These are phyloP conservation scores for Psilopsiagon aurifrons DNA, from an alignment of 2,113 vertebrate genomes.

Conservation along the genomic window DNA sequence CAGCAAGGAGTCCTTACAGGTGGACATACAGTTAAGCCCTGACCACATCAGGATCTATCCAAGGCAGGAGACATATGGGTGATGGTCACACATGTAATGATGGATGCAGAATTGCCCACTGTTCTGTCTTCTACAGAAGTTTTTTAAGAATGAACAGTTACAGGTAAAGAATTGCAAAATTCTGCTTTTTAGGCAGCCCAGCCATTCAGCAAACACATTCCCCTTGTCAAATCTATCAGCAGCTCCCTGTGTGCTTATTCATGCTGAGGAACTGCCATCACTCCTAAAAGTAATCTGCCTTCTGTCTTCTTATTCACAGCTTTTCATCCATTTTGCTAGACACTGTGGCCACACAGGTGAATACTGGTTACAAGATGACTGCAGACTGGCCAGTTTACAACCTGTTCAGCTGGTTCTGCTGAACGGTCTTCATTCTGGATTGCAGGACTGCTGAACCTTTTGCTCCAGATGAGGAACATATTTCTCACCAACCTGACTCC, in stretches of 20 bases:
- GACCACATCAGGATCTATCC: neutral
- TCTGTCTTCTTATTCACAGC: neutral
- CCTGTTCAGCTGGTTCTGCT: neutral
- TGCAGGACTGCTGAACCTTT: neutral
- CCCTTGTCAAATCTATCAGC: neutral
- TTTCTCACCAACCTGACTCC: neutral
- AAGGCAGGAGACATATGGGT: neutral
- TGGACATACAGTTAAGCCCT: neutral
- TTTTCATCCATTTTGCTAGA: neutral
- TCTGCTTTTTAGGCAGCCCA: neutral
- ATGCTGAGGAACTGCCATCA: neutral
- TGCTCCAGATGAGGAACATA: neutral
- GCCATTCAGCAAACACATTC: neutral
- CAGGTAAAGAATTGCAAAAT: neutral
- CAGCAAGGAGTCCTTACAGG: neutral
- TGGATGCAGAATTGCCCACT: neutral
- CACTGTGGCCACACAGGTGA: neutral
- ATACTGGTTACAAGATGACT: neutral
- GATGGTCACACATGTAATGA: neutral
- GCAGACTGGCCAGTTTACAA: neutral
- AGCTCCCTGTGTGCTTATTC: neutral
- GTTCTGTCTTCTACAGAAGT: neutral
- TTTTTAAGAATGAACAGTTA: neutral
- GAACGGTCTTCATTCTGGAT: neutral
- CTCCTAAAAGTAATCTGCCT: neutral